Percentiles rank a stretch among this genome's conserved stretches.
Evolutionary conservation across 2,113 vertebrate species (phyloP).

Genomic region (Montifringilla adamsi): DNA sequence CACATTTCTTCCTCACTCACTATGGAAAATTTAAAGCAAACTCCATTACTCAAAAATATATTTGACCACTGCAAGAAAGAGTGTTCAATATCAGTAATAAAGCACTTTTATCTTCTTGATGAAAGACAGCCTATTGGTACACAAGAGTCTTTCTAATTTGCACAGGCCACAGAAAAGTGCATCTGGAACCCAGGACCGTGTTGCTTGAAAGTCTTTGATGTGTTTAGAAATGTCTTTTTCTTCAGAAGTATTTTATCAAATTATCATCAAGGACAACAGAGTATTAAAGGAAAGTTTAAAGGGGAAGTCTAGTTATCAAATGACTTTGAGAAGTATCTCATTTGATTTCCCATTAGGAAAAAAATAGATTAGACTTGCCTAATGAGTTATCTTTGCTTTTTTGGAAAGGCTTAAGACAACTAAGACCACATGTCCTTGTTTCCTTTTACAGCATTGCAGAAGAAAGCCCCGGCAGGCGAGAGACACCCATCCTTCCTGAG

Average conservation of each 20-base stretch:
- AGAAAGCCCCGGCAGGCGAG: accelerated
- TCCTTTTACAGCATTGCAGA: neutral
- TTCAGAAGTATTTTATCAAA: neutral
- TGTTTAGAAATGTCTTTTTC: neutral
- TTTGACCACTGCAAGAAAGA: neutral
- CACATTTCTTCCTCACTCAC: neutral
- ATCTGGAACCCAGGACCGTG: neutral
- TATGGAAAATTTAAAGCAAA: neutral
- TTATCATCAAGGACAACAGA: neutral
- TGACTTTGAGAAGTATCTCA: neutral
- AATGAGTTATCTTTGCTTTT: neutral
- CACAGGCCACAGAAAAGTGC: neutral
- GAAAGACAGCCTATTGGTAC: neutral
- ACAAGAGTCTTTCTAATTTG: neutral
- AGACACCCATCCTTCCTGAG: neutral
- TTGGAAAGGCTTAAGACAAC: neutral
- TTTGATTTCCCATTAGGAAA: neutral
- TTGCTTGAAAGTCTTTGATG: neutral
- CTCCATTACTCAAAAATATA: neutral
- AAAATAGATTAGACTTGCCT: neutral
- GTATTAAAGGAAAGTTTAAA: constrained; percentile 4
- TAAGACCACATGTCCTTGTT: neutral
- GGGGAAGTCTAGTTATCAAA: neutral
- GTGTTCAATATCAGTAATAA: neutral
- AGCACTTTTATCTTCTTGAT: neutral